These are phyloP conservation scores for Colostygia pectinataria DNA, from an alignment of 2,888 invertebrate species.

Conservation along the genomic window DNA sequence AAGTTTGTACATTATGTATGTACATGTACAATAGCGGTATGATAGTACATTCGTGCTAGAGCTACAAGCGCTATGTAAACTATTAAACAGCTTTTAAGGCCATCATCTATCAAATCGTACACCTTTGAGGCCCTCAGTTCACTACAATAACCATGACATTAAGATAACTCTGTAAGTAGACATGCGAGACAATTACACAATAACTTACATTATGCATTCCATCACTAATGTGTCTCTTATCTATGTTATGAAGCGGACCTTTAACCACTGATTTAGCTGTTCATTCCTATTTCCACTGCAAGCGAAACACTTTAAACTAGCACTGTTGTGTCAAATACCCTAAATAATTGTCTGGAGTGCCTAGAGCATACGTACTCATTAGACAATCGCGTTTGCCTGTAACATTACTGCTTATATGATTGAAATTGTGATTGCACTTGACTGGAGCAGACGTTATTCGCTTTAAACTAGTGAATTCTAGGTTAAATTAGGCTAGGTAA, in stretches of 20 bases:
- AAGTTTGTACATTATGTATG: too few species aligned
- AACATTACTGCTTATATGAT: too few species aligned
- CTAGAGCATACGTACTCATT: background rate
- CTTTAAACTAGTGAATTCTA: too few species aligned
- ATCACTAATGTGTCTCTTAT: slow-evolving; percentile 21
- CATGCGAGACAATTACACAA: slow-evolving; percentile 24
- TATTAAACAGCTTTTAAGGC: background rate
- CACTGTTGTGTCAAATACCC: slow-evolving; percentile 28
- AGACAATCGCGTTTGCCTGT: background rate
- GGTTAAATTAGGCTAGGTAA: too few species aligned
- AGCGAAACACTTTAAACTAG: slow-evolving; percentile 19
- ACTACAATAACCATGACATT: slow-evolving; percentile 10
- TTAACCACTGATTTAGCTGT: slow-evolving; percentile 7
- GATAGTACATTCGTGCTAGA: too few species aligned
- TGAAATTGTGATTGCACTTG: background rate
- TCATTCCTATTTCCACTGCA: slow-evolving; percentile 10
- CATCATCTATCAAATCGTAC: background rate
- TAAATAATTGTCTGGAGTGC: slow-evolving; percentile 18
- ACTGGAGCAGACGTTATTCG: background rate
- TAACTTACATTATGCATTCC: slow-evolving; percentile 24
- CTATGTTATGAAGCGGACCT: slow-evolving; percentile 13
- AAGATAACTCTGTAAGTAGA: slow-evolving; percentile 7
- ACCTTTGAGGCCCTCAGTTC: slow-evolving; percentile 1
- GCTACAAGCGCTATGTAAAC: background rate
- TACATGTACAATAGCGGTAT: too few species aligned